These are phyloP conservation scores for Tenodera sinensis DNA, from an alignment of 2,888 invertebrate species.

Conservation along the genomic window DNA sequence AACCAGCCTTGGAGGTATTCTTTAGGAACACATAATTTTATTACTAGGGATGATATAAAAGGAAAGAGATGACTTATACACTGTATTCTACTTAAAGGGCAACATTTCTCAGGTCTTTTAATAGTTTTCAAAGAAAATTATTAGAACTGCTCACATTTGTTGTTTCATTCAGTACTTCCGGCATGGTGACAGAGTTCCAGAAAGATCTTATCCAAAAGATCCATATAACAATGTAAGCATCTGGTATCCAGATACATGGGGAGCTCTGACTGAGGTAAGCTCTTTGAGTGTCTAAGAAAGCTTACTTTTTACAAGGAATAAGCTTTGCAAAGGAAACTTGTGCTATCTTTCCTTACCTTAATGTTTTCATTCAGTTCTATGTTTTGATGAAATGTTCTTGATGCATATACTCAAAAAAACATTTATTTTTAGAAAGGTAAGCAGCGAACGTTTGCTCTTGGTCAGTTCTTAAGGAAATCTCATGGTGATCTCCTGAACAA, in stretches of 20 bases:
- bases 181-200: constrained; percentile 80
- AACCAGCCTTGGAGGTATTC: too few species aligned
- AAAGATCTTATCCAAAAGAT: constrained; percentile 72
- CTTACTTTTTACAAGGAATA: background rate
- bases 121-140: too few species aligned
- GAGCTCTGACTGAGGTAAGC: constrained; percentile 73
- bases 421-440: background rate
- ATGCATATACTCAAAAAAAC: too few species aligned
- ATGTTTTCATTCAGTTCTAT: too few species aligned
- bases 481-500: background rate
- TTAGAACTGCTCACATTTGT: background rate
- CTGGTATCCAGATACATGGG: constrained; percentile 76
- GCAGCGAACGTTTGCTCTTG: background rate
- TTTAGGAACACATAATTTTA: too few species aligned
- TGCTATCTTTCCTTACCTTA: background rate
- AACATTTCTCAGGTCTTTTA: too few species aligned
- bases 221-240: constrained; percentile 63
- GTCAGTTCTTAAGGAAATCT: background rate
- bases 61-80: too few species aligned
- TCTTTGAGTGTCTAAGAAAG: background rate
- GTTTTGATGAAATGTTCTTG: constrained; percentile 56
- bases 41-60: too few species aligned
- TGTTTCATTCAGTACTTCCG: constrained; percentile 62
- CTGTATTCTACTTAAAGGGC: too few species aligned
- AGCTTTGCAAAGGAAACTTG: background rate